Conservation (phyloP, 2,113 vertebrate species). For the Serinus canaria region DNA sequence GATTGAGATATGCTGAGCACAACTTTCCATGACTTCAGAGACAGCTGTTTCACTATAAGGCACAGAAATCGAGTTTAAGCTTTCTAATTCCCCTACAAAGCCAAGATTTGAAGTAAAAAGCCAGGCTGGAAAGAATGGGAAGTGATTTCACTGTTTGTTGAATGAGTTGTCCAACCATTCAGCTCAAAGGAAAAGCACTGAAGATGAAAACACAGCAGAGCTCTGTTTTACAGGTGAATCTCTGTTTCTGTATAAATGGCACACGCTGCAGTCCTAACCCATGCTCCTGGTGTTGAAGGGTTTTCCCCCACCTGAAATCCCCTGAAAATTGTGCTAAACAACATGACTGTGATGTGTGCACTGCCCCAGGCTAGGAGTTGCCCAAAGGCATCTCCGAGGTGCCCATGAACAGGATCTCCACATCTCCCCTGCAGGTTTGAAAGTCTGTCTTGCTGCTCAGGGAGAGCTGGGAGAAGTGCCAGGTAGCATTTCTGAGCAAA, state of each 20-base stretch:
- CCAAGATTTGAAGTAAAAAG: not conserved
- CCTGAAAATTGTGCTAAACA: not conserved
- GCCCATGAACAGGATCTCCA: not conserved
- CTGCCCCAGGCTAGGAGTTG: not conserved
- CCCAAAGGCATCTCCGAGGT: rapidly evolving
- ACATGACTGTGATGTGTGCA: not conserved
- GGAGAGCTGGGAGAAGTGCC: not conserved
- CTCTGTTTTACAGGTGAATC: not conserved
- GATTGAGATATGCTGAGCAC: not conserved
- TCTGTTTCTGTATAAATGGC: not conserved
- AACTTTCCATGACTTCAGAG: slow-evolving; percentile 15
- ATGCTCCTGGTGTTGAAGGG: not conserved
- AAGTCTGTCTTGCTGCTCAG: not conserved
- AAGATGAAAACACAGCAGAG: not conserved
- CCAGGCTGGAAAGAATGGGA: not conserved
- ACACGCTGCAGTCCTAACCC: not conserved
- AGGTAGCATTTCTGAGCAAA: not conserved
- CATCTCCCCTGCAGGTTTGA: not conserved
- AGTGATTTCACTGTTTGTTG: not conserved
- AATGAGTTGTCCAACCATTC: not conserved
- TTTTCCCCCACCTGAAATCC: not conserved
- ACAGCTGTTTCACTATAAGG: not conserved
- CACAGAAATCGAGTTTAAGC: not conserved
- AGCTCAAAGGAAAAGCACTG: not conserved
- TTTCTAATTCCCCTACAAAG: not conserved